A percentile compares a stretch with the other conserved stretches of the same genome.
Conservation (phyloP, 2,888 invertebrate genomes). For the Acleris holmiana region DNA sequence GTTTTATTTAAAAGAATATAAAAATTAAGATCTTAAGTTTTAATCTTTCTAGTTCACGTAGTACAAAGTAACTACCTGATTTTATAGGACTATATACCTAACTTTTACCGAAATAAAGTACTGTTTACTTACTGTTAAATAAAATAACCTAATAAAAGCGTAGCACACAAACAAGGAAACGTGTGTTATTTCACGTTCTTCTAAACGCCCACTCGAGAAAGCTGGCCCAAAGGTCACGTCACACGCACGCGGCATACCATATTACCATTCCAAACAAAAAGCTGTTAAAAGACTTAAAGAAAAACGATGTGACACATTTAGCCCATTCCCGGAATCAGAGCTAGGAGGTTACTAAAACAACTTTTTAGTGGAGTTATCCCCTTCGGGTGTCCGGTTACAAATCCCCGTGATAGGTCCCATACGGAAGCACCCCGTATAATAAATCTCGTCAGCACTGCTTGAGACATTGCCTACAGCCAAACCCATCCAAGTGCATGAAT, state of each 20-base stretch:
- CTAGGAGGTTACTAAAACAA: slow-evolving; percentile 54
- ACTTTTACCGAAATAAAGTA: neutral
- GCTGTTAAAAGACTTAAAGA: slow-evolving; percentile 35
- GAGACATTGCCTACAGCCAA: slow-evolving; percentile 49
- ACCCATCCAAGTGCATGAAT: slow-evolving; percentile 39
- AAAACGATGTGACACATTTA: slow-evolving; percentile 42
- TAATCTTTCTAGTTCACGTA: no score
- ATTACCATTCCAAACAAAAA: slow-evolving; percentile 30
- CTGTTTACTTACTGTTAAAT: neutral
- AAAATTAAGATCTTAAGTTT: no score
- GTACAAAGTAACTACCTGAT: no score
- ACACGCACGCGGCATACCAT: slow-evolving; percentile 7
- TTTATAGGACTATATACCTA: no score
- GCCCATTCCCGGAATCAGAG: slow-evolving; percentile 56
- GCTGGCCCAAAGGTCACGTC: slow-evolving; percentile 30
- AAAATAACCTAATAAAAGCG: neutral
- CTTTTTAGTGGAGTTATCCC: slow-evolving; percentile 51
- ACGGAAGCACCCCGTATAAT: slow-evolving; percentile 50
- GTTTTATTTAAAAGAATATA: no score
- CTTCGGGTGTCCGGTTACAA: slow-evolving; percentile 56
- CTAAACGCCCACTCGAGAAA: slow-evolving; percentile 21
- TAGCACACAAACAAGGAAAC: slow-evolving; percentile 11
- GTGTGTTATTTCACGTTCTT: slow-evolving; percentile 14
- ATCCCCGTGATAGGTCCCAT: slow-evolving; percentile 57
- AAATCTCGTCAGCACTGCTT: slow-evolving; percentile 60